Evolutionary conservation across 1,140 invertebrate genomes (phyloP), one percentile per base, ranked within the genome.

Genomic region (Pectinophora gossypiella): DNA sequence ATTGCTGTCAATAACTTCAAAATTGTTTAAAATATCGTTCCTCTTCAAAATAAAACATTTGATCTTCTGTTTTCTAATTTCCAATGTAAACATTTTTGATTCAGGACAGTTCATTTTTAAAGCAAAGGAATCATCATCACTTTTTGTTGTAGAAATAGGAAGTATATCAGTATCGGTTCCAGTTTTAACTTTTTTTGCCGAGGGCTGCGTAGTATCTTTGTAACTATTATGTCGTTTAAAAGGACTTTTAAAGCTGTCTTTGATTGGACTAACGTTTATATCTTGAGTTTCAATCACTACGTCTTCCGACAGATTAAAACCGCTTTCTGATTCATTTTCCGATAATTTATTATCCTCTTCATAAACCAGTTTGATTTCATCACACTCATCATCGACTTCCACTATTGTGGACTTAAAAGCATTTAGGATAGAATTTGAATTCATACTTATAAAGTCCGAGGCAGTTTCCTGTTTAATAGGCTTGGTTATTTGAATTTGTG

Each of bases 331-430:
- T 45, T 53, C 45, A 47, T 52, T 52, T 57, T 43, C 18, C 27
- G 20, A 44, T 2, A 46, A 27, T 46, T 68, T 61, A 48, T 64
- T 68, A 36, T 84, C 76, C 36, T 77, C 76, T 42, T 80, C 76
- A 55, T 82, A 82, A 49, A 80, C 53, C 61, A 84, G 54, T 68
- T 78, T 83, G 15, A 85, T 77, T 49, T 85, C 61, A 59, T 84
- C 71, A 47, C 13, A 5, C 15, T 76, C 75, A 5, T 72, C 73
- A 35, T 73, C 71, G 20, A 63, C 57, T 10, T 77, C 68, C 60
- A 72, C 50, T 43, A 79, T 61, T 46, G 78, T 61, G 7, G 68
- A 68, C 62, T 77, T 75, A 59, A 88, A 88, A 32, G 61, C 72
- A 58, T 87, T 76, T 53, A 85, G 56, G 49, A 82, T 63, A 19